These are phyloP conservation scores for Tangara arthus DNA, from an alignment of 2,797 vertebrate species.

Conservation along the genomic window DNA sequence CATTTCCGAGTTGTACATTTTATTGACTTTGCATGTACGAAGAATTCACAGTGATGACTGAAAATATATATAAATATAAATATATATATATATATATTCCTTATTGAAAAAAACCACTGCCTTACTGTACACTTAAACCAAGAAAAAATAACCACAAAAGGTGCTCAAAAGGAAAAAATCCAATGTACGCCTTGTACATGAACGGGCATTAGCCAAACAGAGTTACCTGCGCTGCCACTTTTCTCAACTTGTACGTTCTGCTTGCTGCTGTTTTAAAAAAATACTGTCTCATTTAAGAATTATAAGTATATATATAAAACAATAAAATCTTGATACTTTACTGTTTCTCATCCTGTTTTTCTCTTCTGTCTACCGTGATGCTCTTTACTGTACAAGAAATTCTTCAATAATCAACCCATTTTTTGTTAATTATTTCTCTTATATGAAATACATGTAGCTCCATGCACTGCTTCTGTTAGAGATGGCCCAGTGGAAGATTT, in stretches of 20 bases:
- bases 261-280: slow-evolving; percentile 82
- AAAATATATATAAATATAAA: slow-evolving; percentile 62
- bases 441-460: fast-evolving
- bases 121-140: slow-evolving; percentile 83
- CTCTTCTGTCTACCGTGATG: not conserved
- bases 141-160: slow-evolving; percentile 70
- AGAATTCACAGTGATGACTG: slow-evolving; percentile 50
- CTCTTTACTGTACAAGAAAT: not conserved
- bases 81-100: slow-evolving; percentile 65
- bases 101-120: slow-evolving; percentile 79
- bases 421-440: not conserved
- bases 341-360: not conserved
- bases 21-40: slow-evolving; percentile 76
- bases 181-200: slow-evolving; percentile 74
- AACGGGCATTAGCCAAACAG: slow-evolving; percentile 88
- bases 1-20: slow-evolving; percentile 81
- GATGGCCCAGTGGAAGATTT: not conserved
- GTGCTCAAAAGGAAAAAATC: slow-evolving; percentile 72
- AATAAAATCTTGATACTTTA: slow-evolving; percentile 79
- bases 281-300: slow-evolving; percentile 68
- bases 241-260: slow-evolving; percentile 81
- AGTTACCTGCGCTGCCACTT: slow-evolving; percentile 88
- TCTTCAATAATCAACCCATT: not conserved
- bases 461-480: not conserved
- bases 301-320: slow-evolving; percentile 46